Evolutionary conservation across 2,888 invertebrate species (phyloP).

Genomic region (Sphaerophoria taeniata): DNA sequence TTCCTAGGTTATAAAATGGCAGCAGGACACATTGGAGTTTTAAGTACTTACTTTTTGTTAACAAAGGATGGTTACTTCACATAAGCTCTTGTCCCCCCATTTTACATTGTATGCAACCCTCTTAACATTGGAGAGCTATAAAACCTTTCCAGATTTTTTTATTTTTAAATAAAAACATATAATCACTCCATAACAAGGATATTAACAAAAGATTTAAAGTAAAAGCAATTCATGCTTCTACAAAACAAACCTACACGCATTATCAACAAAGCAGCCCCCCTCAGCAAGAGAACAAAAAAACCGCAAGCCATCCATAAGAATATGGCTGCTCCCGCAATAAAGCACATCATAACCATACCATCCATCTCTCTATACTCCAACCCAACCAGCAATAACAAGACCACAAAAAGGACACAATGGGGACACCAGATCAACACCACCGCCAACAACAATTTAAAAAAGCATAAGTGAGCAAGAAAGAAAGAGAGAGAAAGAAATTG

Average conservation of each 20-base stretch:
- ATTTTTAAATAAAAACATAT: no score
- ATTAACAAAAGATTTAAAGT: conserved; percentile 71
- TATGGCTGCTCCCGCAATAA: conserved; percentile 41
- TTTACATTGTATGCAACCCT: no score
- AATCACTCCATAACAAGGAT: conserved; percentile 74
- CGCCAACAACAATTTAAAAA: not conserved
- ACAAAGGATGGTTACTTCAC: no score
- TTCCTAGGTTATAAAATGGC: no score
- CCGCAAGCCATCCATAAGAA: conserved; percentile 37
- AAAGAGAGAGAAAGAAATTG: no score
- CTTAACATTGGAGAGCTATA: no score
- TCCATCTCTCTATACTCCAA: not conserved
- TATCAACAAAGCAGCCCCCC: not conserved
- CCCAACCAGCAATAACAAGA: conserved; percentile 29
- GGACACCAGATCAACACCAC: not conserved
- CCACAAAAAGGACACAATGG: conserved; percentile 31
- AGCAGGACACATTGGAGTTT: no score
- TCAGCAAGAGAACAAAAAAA: conserved; percentile 1
- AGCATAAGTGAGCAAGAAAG: not conserved
- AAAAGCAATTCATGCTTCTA: conserved; percentile 56
- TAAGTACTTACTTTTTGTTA: no score
- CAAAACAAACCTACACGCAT: conserved; percentile 33
- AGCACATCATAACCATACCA: conserved; percentile 41
- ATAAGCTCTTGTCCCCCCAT: no score
- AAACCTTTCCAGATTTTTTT: no score